Percentiles rank a stretch among this genome's conserved stretches.
phyloP scores from a whole-genome alignment of 2,888 invertebrate genomes.

The Ormia ochracea region DNA sequence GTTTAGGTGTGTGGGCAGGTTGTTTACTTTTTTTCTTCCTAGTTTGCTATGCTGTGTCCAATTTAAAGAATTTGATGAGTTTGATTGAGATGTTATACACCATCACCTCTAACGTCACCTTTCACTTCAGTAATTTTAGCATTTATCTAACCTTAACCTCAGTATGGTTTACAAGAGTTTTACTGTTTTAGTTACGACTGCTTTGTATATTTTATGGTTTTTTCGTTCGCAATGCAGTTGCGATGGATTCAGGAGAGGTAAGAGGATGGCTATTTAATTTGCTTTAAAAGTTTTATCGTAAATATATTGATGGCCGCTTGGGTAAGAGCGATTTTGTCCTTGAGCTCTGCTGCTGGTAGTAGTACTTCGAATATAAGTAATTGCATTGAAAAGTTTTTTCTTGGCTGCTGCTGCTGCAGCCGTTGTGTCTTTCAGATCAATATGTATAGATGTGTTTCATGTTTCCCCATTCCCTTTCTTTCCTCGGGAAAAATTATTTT shows the following conservation, averaged over 20 bases:
- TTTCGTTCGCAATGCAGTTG: neutral
- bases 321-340: neutral
- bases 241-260: neutral
- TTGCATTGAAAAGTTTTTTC: neutral
- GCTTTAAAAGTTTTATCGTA: neutral
- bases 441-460: neutral
- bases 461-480: neutral
- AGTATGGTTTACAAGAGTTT: constrained; percentile 45
- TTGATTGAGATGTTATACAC: constrained; percentile 35
- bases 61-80: constrained; percentile 29
- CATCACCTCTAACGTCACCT: constrained; percentile 9
- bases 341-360: neutral
- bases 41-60: neutral
- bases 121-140: constrained; percentile 16
- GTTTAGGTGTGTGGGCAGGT: neutral
- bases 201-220: neutral
- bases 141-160: constrained; percentile 58
- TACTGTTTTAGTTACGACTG: constrained; percentile 21
- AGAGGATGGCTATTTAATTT: neutral
- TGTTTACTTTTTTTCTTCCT: neutral
- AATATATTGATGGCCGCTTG: constrained; percentile 10
- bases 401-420: neutral
- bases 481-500: neutral
- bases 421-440: neutral
- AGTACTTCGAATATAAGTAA: neutral